Base-by-base conservation (phyloP, 2,888 invertebrate species). In the Erpobdella octoculata region DNA sequence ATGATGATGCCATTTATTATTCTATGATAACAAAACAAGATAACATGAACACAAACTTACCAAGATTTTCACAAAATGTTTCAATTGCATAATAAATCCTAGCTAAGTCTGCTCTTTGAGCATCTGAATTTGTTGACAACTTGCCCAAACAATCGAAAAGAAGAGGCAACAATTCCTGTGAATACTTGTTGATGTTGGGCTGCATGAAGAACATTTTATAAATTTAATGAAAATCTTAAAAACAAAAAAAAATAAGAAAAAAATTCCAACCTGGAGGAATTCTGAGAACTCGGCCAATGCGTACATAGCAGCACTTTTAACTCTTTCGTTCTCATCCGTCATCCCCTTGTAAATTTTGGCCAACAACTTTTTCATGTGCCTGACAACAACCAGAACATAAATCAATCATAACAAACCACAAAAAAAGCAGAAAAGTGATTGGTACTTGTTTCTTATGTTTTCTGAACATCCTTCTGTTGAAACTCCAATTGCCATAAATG, bases 231-330 rank as follows among this genome's bases (percentile, higher is more conserved):
- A 41, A 15, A 15, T 15, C 12, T 15, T 15, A 12, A 41, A 41
- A 41, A 41, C 12, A 15, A 41, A 15, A 41, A 12, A 41, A 41
- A 41, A 41, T n/a, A 15, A n/a, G 46, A 15, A 41, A 41, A 41
- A 12, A 41, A 41, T 15, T 41, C 18, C 12, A 78, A 87, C 87
- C 83, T 89, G 90, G 65, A 91, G 83, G 83, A 89, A 88, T 81
- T 91, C 91, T 0, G 90, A 88, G 82, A 90, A 91, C 81, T 91
- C 90, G 0, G 90, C 91, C 4, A 91, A 84, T 0, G 90, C 89
- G 83, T 89, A 91, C 64, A 91, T 86, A 0, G 90, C 90, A 0
- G 89, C 88, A 81, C 89, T 89, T 66, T 89, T 85, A 5, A 91
- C 90, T 9, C 88, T 84, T 0, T 87, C 84, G 73, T 86, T 85